Evolutionary conservation across 1,140 invertebrate genomes (phyloP).

Genomic region (Magallana ariakensis): DNA sequence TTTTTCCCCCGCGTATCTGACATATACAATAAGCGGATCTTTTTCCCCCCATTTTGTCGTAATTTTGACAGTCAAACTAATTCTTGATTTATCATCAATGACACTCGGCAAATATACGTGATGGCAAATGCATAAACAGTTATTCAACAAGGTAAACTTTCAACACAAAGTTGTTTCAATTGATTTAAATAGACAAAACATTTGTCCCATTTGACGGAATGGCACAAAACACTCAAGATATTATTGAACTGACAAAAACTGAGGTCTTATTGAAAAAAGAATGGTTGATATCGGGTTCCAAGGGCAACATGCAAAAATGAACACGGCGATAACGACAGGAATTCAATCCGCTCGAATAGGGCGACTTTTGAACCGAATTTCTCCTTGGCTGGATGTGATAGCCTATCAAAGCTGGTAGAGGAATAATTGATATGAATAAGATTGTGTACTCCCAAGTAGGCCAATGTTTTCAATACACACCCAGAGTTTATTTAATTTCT

Average conservation of each 20-base stretch:
- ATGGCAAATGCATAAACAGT: constrained; percentile 1
- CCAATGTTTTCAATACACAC: constrained; percentile 10
- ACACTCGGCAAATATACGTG: neutral
- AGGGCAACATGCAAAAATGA: neutral
- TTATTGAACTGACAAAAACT: constrained; percentile 22
- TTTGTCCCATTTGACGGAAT: neutral
- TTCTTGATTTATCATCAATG: constrained; percentile 16
- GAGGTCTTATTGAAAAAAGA: neutral
- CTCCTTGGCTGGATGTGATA: constrained; percentile 8
- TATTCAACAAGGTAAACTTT: constrained; percentile 13
- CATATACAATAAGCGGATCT: neutral
- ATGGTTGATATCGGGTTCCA: neutral
- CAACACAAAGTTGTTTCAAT: constrained; percentile 5
- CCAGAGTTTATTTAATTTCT: constrained; percentile 14
- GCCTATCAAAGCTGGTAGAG: neutral
- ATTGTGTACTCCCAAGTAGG: neutral
- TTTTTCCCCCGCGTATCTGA: neutral
- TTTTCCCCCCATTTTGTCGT: neutral
- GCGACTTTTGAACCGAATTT: constrained; percentile 20
- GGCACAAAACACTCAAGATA: neutral
- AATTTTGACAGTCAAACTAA: neutral
- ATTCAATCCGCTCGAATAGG: neutral
- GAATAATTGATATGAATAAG: constrained; percentile 36
- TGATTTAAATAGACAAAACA: constrained; percentile 19
- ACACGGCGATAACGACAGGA: neutral